Percentiles rank a stretch among this genome's conserved stretches.
Evolutionary conservation across 30 jellyfish, hydroid and myxozoan genomes (phyloP).

Genomic region (Chironex yamaguchii): DNA sequence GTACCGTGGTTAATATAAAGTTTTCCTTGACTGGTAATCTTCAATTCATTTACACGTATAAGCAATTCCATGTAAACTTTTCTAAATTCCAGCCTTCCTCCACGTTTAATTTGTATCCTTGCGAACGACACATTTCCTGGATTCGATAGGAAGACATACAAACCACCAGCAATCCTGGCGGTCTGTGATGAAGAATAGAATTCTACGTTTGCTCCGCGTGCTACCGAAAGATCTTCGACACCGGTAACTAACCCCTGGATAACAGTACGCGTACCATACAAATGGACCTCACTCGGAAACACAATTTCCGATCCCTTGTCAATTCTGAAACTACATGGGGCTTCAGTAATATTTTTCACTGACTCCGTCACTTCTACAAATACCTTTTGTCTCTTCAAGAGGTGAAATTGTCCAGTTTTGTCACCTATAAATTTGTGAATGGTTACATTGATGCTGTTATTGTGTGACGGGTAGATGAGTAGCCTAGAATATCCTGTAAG

Average conservation of each 20-base stretch:
- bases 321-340: conserved; percentile 65
- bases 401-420: conserved; percentile 73
- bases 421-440: conserved; percentile 70
- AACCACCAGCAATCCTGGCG: conserved; percentile 40
- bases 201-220: conserved; percentile 69
- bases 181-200: conserved; percentile 67
- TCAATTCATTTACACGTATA: conserved; percentile 25
- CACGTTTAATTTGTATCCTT: conserved; percentile 26
- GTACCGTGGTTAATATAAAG: conserved; percentile 59
- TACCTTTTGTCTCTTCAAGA: conserved; percentile 67
- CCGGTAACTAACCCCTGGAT: conserved; percentile 68
- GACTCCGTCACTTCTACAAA: conserved; percentile 74
- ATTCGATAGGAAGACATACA: conserved; percentile 28
- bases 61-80: conserved; percentile 33
- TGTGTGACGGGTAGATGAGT: conserved; percentile 39
- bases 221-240: conserved; percentile 27
- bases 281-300: conserved; percentile 70
- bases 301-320: conserved; percentile 67
- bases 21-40: conserved; percentile 62
- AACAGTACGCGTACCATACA: conserved; percentile 64
- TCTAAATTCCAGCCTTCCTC: conserved; percentile 55
- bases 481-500: conserved; percentile 67
- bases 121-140: conserved; percentile 72
- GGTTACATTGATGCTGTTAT: conserved; percentile 59
- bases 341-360: conserved; percentile 57